Conservation (phyloP, 2,113 vertebrate genomes). For the Clinocottus analis region DNA sequence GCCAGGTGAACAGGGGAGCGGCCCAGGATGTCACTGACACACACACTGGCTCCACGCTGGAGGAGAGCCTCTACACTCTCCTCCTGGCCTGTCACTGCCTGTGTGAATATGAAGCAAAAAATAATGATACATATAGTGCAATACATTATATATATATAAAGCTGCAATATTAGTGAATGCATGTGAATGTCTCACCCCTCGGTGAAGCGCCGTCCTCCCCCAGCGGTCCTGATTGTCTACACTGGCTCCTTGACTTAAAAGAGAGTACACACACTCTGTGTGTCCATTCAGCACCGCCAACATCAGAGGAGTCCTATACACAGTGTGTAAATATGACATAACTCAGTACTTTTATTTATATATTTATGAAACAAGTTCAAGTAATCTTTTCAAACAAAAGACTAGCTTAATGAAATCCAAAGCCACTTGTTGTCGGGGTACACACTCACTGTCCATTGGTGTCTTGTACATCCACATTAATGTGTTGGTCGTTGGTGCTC, state of each 20-base stretch:
- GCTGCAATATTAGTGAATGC: background rate
- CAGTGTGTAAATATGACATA: background rate
- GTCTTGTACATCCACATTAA: conserved; percentile 93
- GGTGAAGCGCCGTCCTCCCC: conserved; percentile 94
- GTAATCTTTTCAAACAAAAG: background rate
- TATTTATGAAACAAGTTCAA: conserved; percentile 4
- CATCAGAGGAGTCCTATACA: conserved; percentile 93
- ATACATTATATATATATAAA: background rate
- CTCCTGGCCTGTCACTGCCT: conserved; percentile 96
- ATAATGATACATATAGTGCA: background rate
- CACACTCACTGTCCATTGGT: conserved; percentile 93
- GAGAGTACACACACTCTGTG: conserved; percentile 94
- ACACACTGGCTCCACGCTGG: conserved; percentile 90
- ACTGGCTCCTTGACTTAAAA: conserved; percentile 94
- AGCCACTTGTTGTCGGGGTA: background rate
- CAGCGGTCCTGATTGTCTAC: conserved; percentile 95
- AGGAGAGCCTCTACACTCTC: conserved; percentile 95
- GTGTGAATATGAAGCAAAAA: background rate
- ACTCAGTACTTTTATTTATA: background rate
- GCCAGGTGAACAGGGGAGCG: conserved; percentile 93
- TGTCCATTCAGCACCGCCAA: conserved; percentile 96
- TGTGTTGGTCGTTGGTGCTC: conserved; percentile 90
- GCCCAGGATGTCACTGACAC: conserved; percentile 88
- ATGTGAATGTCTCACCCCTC: conserved; percentile 87
- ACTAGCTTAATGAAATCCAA: background rate